A percentile compares a stretch with the other conserved stretches of the same genome.
phyloP scores from a whole-genome alignment of 1,140 invertebrate species.

The Drosophila chauvacae region DNA sequence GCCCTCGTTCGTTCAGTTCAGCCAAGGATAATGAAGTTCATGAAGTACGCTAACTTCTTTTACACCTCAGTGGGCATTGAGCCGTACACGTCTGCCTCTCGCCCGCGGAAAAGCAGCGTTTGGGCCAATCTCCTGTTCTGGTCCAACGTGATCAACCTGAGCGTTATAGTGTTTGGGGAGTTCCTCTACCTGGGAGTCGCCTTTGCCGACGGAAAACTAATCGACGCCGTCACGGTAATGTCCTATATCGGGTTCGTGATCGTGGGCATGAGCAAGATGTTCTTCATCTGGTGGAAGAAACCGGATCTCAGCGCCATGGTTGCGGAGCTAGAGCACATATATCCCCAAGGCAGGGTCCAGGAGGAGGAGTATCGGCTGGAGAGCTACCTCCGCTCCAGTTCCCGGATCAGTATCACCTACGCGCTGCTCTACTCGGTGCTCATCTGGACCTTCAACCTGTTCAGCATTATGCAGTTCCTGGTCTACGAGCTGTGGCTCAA shows the following conservation, averaged over 20 bases:
- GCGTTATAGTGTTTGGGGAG: constrained; percentile 30
- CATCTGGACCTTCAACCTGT: constrained; percentile 78
- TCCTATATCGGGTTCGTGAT: constrained; percentile 74
- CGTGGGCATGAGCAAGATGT: constrained; percentile 69
- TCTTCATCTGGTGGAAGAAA: constrained; percentile 63
- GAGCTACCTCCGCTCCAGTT: constrained; percentile 49
- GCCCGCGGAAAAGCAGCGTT: neutral
- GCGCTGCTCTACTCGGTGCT: constrained; percentile 64
- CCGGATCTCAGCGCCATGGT: constrained; percentile 50
- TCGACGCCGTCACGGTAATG: constrained; percentile 65
- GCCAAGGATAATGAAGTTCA: constrained; percentile 48
- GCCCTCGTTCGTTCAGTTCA: constrained; percentile 9
- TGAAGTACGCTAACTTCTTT: constrained; percentile 69
- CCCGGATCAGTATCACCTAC: constrained; percentile 59
- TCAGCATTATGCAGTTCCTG: constrained; percentile 58
- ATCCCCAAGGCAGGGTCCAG: constrained; percentile 33
- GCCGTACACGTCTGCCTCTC: constrained; percentile 36
- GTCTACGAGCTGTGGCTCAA: constrained; percentile 63
- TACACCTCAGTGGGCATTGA: constrained; percentile 61
- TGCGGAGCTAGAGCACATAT: constrained; percentile 52
- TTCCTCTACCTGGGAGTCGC: constrained; percentile 50
- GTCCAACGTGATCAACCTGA: constrained; percentile 57
- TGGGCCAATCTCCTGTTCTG: constrained; percentile 52
- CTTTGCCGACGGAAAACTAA: constrained; percentile 31
- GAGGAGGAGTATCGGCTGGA: constrained; percentile 50